Conservation (phyloP, 2,113 vertebrate species). For the Xiphophorus couchianus region DNA sequence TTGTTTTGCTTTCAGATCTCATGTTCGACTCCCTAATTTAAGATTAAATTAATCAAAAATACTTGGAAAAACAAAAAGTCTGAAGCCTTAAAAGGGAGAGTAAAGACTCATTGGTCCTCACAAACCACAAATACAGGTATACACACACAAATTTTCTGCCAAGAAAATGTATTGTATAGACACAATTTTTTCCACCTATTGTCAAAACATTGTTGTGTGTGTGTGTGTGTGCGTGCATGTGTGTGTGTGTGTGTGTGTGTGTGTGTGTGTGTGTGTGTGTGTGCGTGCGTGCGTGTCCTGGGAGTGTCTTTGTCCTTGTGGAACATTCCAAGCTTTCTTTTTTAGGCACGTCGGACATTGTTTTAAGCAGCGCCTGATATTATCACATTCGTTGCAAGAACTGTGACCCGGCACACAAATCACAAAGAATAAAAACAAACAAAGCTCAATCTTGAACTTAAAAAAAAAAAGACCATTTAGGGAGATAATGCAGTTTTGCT, state of each 20-base stretch:
- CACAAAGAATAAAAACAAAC: no score
- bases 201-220: background rate
- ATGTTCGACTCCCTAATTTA: no score
- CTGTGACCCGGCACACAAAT: background rate
- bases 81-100: no score
- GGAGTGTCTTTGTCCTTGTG: conserved; percentile 36
- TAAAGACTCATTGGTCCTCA: background rate
- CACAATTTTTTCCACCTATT: background rate
- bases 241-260: no score
- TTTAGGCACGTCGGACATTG: conserved; percentile 60
- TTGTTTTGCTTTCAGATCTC: no score
- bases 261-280: no score
- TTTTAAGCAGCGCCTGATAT: conserved; percentile 58
- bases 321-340: conserved; percentile 71
- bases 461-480: no score
- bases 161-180: background rate
- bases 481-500: no score
- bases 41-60: no score
- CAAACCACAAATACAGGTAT: background rate
- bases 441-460: background rate
- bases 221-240: no score
- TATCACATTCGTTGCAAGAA: conserved; percentile 35
- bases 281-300: conserved; percentile 44
- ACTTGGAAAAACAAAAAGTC: no score
- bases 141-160: background rate